Evolutionary conservation across 2,797 vertebrate species (phyloP), one percentile per base, ranked within the genome.

Genomic region (Cryptoblepharus egeriae): DNA sequence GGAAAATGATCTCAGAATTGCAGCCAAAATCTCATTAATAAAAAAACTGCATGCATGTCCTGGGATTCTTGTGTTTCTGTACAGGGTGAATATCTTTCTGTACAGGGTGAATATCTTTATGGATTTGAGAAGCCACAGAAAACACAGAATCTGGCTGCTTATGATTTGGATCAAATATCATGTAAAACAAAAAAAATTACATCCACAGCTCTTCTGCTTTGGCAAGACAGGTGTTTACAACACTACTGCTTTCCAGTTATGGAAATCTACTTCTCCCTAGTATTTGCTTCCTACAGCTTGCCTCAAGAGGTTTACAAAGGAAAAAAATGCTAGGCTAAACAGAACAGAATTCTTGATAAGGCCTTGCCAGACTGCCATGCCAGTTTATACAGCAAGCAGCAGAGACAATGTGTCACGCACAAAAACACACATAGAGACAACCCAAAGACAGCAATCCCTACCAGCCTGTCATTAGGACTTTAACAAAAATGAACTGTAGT

Each of bases 111-210:
- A n/a, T 45, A 49, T 61, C 45, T 35, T 64, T 13, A 76, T 26
- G 15, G 16, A 5, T 45, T 68, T 35, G 32, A 18, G 11, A 42
- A 39, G 45, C 37, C 32, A 45, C 13, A 77, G 57, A 16, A n/a
- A n/a, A 24, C n/a, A 65, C 26, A 57, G 5, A 20, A 26, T 35
- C 74, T 16, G 20, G 63, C 52, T 77, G 2, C 20, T 37, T 2
- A 75, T 60, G 15, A 91, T 76, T 16, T 3, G 88, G 85, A 77
- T 76, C 85, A 58, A 58, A 24, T 58, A 22, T 58, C 57, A 58
- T 5, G 57, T 58, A 5, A 57, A 58, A 58, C 18, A 58, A 58
- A 58, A 57, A 39, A 64, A 57, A 32, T 55, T 37, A 57, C 13
- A 71, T 61, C 5, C 20, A 68, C 60, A 26, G 52, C 22, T n/a